Conservation (phyloP, 2,113 vertebrate species). For the Chaetura pelagica region DNA sequence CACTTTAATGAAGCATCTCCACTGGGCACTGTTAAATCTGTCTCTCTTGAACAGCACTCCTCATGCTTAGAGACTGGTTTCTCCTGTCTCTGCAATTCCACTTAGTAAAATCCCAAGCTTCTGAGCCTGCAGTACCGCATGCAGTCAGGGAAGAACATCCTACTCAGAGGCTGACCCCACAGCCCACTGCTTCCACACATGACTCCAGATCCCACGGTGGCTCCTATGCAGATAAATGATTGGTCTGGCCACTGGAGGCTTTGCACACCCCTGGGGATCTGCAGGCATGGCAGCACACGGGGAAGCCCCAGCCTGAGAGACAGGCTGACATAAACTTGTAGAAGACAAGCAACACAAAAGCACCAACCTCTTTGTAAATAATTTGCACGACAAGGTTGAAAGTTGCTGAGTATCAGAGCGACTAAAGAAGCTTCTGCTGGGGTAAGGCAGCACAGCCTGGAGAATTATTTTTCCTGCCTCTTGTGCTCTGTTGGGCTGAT, state of each 20-base stretch:
- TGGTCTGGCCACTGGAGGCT: accelerated
- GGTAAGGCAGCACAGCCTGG: not conserved
- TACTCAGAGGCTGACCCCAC: not conserved
- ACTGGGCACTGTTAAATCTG: not conserved
- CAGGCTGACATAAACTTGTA: not conserved
- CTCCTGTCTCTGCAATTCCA: not conserved
- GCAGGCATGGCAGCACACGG: accelerated
- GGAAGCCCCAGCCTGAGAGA: not conserved
- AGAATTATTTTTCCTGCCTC: not conserved
- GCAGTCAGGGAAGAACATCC: not conserved
- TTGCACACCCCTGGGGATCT: not conserved
- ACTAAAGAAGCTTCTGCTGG: not conserved
- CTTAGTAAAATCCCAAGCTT: not conserved
- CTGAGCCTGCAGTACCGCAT: not conserved
- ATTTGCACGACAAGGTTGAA: not conserved
- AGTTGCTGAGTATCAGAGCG: not conserved
- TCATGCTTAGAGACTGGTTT: not conserved
- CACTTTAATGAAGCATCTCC: constrained; percentile 7
- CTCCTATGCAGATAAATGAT: not conserved
- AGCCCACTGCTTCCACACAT: accelerated
- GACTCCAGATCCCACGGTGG: accelerated
- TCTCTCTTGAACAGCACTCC: not conserved
- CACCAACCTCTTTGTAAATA: not conserved
- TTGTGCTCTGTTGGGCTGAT: not conserved
- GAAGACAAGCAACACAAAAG: not conserved